A percentile compares a stretch with the other conserved stretches of the same genome.
Conservation (phyloP, 2,888 invertebrate species). For the Anorthoa munda region DNA sequence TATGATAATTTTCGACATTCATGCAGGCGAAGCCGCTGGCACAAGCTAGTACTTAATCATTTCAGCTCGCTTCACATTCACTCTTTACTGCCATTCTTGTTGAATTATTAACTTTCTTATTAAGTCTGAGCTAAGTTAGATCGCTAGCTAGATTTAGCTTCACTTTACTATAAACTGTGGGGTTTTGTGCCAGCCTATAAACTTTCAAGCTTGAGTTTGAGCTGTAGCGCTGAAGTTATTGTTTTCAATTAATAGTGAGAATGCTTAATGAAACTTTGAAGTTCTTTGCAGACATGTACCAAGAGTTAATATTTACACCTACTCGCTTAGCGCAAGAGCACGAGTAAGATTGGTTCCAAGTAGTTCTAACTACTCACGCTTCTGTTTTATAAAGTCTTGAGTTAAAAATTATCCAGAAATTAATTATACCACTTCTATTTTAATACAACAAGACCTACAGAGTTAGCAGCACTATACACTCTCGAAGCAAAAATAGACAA, state of each 20-base stretch:
- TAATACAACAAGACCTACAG: no score
- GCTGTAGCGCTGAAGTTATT: constrained; percentile 25
- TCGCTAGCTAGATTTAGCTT: constrained; percentile 18
- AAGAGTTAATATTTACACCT: background rate
- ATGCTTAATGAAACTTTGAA: background rate
- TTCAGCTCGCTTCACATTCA: background rate
- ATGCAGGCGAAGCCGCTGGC: no score
- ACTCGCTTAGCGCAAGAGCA: background rate
- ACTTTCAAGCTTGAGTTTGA: constrained; percentile 30
- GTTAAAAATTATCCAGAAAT: background rate
- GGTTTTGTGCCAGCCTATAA: constrained; percentile 34
- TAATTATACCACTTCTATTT: no score
- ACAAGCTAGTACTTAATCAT: background rate
- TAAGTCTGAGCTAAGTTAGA: constrained; percentile 26
- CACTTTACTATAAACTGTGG: constrained; percentile 7
- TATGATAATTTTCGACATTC: no score
- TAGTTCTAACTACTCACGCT: background rate
- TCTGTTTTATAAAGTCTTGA: background rate
- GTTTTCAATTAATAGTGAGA: constrained; percentile 20
- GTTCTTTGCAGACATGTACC: background rate
- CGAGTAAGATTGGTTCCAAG: background rate
- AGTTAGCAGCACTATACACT: no score
- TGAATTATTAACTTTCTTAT: constrained; percentile 36
- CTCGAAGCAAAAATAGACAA: no score
- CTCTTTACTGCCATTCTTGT: constrained; percentile 4